Evolutionary conservation across 2,888 invertebrate species (phyloP).

Genomic region (Callinectes sapidus): DNA sequence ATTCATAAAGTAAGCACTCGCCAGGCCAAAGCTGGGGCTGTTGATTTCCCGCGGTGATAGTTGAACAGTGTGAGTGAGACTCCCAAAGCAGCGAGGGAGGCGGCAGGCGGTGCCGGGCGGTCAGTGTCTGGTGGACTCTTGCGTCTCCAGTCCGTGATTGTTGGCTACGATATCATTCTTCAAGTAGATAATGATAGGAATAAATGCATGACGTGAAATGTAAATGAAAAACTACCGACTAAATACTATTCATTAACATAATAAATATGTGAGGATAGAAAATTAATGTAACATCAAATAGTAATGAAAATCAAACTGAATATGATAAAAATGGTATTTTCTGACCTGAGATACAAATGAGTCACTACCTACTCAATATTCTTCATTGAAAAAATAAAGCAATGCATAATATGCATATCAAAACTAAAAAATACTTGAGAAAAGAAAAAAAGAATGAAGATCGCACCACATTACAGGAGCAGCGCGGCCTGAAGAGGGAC

Average conservation of each 20-base stretch:
- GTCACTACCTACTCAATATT: too few relatives aligned
- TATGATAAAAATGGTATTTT: too few relatives aligned
- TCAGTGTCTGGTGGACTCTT: not conserved
- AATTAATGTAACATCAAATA: not conserved
- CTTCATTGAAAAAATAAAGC: not conserved
- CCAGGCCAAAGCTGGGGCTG: not conserved
- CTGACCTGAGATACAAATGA: too few relatives aligned
- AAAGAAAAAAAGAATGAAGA: not conserved
- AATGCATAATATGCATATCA: not conserved
- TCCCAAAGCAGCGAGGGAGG: not conserved
- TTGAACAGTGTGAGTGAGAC: not conserved
- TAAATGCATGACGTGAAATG: not conserved
- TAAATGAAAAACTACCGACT: not conserved
- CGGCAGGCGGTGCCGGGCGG: not conserved
- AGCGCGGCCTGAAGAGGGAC: not conserved
- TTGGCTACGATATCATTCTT: not conserved
- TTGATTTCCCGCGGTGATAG: not conserved
- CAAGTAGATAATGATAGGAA: not conserved
- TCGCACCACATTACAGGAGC: not conserved
- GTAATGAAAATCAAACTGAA: too few relatives aligned
- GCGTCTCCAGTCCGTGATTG: not conserved
- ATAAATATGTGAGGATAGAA: not conserved
- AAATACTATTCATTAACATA: not conserved
- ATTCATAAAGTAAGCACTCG: not conserved
- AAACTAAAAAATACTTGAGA: not conserved